phyloP scores from a whole-genome alignment of 2,113 vertebrate genomes.

The Picathartes gymnocephalus region DNA sequence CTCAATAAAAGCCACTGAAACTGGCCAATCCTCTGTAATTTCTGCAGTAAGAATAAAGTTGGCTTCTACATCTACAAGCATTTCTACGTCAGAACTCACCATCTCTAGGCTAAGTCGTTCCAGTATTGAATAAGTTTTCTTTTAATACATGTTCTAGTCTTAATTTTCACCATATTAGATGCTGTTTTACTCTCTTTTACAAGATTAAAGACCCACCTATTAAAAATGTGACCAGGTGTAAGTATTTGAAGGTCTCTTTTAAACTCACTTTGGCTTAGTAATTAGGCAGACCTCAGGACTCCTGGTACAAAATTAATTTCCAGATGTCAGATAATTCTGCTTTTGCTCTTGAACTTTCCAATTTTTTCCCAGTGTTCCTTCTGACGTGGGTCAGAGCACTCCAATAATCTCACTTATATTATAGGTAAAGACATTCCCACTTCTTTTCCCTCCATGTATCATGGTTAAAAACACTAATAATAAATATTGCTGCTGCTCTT shows the following conservation, averaged over 20 bases:
- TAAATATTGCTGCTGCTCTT: neutral
- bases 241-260: neutral
- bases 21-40: neutral
- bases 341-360: neutral
- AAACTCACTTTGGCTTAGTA: neutral
- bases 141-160: neutral
- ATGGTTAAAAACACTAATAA: neutral
- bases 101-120: neutral
- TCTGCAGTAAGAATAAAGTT: neutral
- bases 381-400: neutral
- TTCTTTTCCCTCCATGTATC: neutral
- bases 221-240: neutral
- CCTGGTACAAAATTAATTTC: neutral
- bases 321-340: neutral
- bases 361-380: neutral
- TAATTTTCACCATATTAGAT: neutral
- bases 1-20: neutral
- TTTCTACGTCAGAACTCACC: neutral
- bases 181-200: neutral
- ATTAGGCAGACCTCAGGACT: neutral
- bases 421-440: neutral
- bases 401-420: neutral
- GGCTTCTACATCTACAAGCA: neutral
- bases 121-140: neutral
- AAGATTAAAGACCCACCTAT: neutral